Base-by-base conservation (phyloP, 2,797 vertebrate species). In the Bovichtus variegatus region DNA sequence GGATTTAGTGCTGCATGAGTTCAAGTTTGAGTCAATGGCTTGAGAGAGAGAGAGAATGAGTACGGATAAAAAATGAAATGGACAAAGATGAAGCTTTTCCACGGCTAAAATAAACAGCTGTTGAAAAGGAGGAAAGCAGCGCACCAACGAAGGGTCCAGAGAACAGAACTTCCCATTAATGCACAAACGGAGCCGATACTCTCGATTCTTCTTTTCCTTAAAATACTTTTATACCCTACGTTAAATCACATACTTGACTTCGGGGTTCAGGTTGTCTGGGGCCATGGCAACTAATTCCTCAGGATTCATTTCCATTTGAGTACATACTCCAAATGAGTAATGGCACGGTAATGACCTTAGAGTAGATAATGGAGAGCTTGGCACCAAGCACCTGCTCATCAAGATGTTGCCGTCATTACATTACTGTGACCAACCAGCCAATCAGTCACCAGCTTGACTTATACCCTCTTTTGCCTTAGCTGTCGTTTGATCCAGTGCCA, bases 341-440 rank as follows among this genome's bases (percentile, higher is more conserved):
- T 80, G 74, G 55, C 12, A 47, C 43, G 66, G 64, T 86, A 81
- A 82, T 88, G 89, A 91, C 90, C 88, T 85, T 23, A 58, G 74
- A 79, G 61, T 63, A 84, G 81, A 86, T 89, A 90, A 93, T 87
- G 76, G 75, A 89, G 84, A 79, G 78, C 86, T 77, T 82, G 80
- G 83, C 85, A 86, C 61, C 40, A 62, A 85, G 76, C 83, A 87
- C 74, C 85, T 89, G 91, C 81, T 90, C 72, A 75, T 76, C 89
- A 77, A 78, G 70, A 89, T 72, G 83, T 88, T 79, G 58, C 51
- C 67, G 63, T 82, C 81, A 86, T 87, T 81, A 80, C 66, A 60
- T 66, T 68, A 59, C 64, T 57, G 71, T 50, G 86, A 84, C 75
- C 81, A 66, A 83, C 74, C 49, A 69, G 71, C 87, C 78, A 76